These are phyloP conservation scores for Hecatera dysodea DNA, from an alignment of 2,888 invertebrate genomes.

Conservation along the genomic window DNA sequence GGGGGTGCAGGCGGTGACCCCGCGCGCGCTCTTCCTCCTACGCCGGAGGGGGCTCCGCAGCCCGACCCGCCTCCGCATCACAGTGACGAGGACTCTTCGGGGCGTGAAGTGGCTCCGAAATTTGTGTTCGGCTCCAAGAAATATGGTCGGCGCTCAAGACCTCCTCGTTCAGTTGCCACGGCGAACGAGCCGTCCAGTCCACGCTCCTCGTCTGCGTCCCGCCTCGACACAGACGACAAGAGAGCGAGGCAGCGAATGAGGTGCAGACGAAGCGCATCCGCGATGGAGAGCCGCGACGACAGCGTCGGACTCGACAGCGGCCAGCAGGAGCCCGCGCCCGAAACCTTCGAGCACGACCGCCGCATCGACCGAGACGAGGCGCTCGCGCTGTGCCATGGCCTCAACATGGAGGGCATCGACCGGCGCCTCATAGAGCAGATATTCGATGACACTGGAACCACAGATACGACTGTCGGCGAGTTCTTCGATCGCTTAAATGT, in stretches of 20 bases:
- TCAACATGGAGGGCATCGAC: constrained; percentile 84
- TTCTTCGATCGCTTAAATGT: constrained; percentile 85
- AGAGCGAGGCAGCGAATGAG: constrained; percentile 73
- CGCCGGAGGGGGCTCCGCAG: constrained; percentile 64
- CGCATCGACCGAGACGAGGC: constrained; percentile 81
- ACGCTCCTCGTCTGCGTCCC: constrained; percentile 81
- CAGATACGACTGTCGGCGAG: constrained; percentile 85
- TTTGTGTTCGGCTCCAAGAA: constrained; percentile 94
- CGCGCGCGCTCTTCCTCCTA: constrained; percentile 66
- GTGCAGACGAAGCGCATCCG: constrained; percentile 80
- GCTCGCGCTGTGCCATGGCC: constrained; percentile 80
- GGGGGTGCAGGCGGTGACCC: constrained; percentile 87
- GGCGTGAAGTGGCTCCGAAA: constrained; percentile 94
- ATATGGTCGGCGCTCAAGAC: constrained; percentile 94
- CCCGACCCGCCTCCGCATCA: constrained; percentile 67
- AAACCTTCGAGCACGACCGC: constrained; percentile 79
- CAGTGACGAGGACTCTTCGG: constrained; percentile 91
- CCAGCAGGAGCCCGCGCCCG: constrained; percentile 39
- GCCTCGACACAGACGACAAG: constrained; percentile 75
- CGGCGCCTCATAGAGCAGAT: constrained; percentile 79
- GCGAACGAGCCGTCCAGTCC: constrained; percentile 69
- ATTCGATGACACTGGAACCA: constrained; percentile 75
- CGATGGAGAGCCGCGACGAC: constrained; percentile 76
- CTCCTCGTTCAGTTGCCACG: constrained; percentile 79
- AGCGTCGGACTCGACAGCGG: constrained; percentile 60